phyloP scores from a whole-genome alignment of 2,113 vertebrate genomes.

The Seriola rivoliana region DNA sequence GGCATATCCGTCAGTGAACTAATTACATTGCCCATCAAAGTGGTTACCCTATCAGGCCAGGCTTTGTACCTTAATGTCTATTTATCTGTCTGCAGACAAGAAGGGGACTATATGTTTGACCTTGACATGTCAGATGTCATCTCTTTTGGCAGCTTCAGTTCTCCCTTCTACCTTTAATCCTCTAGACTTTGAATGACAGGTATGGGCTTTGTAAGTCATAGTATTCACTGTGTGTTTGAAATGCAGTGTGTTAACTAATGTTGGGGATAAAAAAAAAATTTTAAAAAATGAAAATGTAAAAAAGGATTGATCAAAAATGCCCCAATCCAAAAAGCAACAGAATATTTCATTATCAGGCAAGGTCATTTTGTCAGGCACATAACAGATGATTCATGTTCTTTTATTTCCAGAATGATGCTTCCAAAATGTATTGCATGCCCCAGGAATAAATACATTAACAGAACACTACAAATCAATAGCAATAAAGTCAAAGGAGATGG shows the following conservation, averaged over 20 bases:
- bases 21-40: constrained; percentile 76
- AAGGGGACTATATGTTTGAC: constrained; percentile 51
- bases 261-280: neutral
- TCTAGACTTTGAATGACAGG: constrained; percentile 37
- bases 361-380: constrained; percentile 32
- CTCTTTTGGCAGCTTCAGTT: constrained; percentile 46
- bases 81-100: constrained; percentile 53
- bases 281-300: neutral
- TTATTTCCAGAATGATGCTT: constrained; percentile 34
- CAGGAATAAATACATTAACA: constrained; percentile 68
- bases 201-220: constrained; percentile 14
- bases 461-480: constrained; percentile 73
- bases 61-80: constrained; percentile 55
- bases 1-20: constrained; percentile 70
- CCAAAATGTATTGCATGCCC: constrained; percentile 43
- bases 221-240: constrained; percentile 21
- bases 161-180: constrained; percentile 54
- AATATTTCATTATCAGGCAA: constrained; percentile 2
- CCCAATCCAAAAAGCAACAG: constrained; percentile 19
- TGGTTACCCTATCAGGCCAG: constrained; percentile 26
- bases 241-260: neutral
- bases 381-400: constrained; percentile 42
- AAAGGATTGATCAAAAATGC: neutral
- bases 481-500: constrained; percentile 65
- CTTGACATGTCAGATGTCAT: constrained; percentile 62